Evolutionary conservation across 23 tunicate species (phyloP), one percentile per base, ranked within the genome.

Genomic region (Oikopleura albicans): DNA sequence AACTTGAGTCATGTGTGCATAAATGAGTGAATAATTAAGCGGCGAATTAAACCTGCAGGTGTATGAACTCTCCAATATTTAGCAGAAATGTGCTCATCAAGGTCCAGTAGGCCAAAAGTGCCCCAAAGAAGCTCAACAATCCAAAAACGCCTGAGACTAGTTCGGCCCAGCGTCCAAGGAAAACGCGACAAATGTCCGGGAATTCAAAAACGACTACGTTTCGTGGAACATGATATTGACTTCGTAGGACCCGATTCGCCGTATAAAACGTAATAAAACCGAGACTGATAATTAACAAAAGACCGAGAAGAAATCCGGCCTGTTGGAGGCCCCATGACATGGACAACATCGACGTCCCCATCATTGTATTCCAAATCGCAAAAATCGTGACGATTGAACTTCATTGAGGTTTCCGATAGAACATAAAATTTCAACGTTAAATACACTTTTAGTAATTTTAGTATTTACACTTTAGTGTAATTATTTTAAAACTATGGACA

Each of bases 291-390:
- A 92, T 92, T 0, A 89, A 31, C 12, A 89, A 39, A 0, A 92
- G 84, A 2, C 97, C 97, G 56, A 92, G 83, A 0, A 83, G 83
- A 57, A 92, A 92, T 38, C 97, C 97, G 49, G 97, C 85, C 57
- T 92, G 97, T 0, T 86, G 87, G 36, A 92, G 22, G 0, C 97
- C 97, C 97, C 97, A 92, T 0, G 97, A 90, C 97, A 92, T 92
- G 39, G 97, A 90, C 27, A 92, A 85, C 56, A 92, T 84, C 4
- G 97, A 92, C 0, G 97, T 92, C 1, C 97, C 97, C 97, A 92
- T 92, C 97, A 92, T 92, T 40, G 97, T 92, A 56, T 92, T 92
- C 97, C 97, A 92, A 40, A 92, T 89, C 8, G 97, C 90, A 86
- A 92, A 92, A 71, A 71, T 71, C 33, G 79, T 71, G 37, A 71